Conservation (phyloP, 2,888 invertebrate species). For the Chaitophorus viminalis region DNA sequence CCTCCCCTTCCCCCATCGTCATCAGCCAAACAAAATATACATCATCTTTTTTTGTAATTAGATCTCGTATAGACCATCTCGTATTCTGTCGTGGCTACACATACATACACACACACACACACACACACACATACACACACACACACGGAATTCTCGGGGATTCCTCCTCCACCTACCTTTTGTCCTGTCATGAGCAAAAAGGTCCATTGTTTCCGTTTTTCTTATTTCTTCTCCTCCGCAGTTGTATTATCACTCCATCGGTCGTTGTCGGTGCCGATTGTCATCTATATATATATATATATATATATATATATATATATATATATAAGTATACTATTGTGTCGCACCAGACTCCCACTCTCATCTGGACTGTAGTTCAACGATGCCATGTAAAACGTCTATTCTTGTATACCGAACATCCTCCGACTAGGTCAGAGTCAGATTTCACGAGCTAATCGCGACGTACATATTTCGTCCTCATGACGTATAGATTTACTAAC, state of each 20-base stretch:
- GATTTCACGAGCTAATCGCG: slow-evolving; percentile 52
- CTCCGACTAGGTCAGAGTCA: slow-evolving; percentile 43
- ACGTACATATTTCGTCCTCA: background rate
- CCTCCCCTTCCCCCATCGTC: background rate
- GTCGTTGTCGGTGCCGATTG: slow-evolving; percentile 48
- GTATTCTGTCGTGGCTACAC: slow-evolving; percentile 39
- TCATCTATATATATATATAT: slow-evolving; percentile 26
- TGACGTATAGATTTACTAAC: background rate
- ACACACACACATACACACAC: background rate
- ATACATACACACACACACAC: background rate
- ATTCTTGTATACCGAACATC: background rate
- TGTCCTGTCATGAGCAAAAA: slow-evolving; percentile 58
- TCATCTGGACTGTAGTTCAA: background rate
- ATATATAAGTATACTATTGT: slow-evolving; percentile 37
- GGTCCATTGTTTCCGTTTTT: slow-evolving; percentile 60
- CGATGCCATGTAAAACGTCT: slow-evolving; percentile 4
- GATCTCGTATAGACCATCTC: slow-evolving; percentile 48
- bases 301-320: background rate
- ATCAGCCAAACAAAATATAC: slow-evolving; percentile 49
- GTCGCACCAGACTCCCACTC: slow-evolving; percentile 33
- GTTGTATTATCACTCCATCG: slow-evolving; percentile 59
- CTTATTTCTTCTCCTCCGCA: slow-evolving; percentile 31
- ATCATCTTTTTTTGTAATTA: slow-evolving; percentile 58
- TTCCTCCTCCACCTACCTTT: slow-evolving; percentile 32
- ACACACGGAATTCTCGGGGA: slow-evolving; percentile 23